These are phyloP conservation scores for Erethizon dorsatum DNA, from an alignment of 2,797 vertebrate species.

Conservation along the genomic window DNA sequence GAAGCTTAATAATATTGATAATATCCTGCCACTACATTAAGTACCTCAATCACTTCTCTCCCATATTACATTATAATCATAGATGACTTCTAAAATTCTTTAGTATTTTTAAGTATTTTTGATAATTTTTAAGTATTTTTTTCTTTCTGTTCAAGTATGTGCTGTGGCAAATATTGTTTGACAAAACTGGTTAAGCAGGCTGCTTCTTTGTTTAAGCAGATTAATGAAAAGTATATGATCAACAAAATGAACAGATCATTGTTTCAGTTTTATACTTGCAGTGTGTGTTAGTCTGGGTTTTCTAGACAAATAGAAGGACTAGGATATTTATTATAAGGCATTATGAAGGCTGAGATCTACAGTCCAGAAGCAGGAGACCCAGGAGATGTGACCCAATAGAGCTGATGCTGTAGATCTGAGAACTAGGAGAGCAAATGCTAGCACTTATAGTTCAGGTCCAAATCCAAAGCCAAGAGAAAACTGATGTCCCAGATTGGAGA, in stretches of 20 bases:
- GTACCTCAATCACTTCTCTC: not conserved
- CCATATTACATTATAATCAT: not conserved
- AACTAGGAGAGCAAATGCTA: not conserved
- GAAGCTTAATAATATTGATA: not conserved
- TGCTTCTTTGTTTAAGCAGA: not conserved
- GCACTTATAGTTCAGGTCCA: too few relatives aligned
- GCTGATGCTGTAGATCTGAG: too few relatives aligned
- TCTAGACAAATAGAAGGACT: not conserved
- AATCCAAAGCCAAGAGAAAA: not conserved
- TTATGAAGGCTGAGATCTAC: not conserved
- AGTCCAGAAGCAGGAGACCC: not conserved
- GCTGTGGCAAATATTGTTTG: not conserved
- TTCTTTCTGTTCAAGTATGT: not conserved
- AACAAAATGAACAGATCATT: not conserved
- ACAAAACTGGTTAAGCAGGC: not conserved
- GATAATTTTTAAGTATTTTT: not conserved
- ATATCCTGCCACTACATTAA: not conserved
- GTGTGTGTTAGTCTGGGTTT: not conserved
- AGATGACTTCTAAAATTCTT: not conserved
- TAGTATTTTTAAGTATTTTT: not conserved
- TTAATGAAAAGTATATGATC: not conserved
- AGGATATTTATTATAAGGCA: not conserved
- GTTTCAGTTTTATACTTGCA: not conserved
- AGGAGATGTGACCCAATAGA: not conserved
- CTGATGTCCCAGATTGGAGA: not conserved